These are phyloP conservation scores for Lagocephalus sceleratus DNA, from an alignment of 2,797 vertebrate genomes.

Conservation along the genomic window DNA sequence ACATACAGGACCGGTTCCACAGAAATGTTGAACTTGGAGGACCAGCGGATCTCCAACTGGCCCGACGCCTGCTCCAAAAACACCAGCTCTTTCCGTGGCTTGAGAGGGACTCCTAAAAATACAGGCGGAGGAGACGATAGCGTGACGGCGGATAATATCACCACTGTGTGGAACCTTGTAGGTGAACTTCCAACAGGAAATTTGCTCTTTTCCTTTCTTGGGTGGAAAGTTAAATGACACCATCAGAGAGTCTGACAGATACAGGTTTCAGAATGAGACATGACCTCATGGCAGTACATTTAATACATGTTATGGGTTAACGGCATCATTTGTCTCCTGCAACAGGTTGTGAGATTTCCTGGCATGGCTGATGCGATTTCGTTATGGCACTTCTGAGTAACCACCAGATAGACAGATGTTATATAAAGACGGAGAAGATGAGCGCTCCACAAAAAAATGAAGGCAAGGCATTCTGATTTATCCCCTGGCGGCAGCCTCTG, in stretches of 20 bases:
- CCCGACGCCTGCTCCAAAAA: conserved; percentile 85
- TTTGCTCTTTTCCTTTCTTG: conserved; percentile 32
- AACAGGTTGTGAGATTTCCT: conserved; percentile 56
- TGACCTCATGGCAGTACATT: conserved; percentile 62
- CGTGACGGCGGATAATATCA: conserved; percentile 25
- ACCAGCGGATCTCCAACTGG: conserved; percentile 90
- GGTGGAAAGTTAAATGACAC: conserved; percentile 48
- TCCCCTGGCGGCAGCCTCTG: too few relatives aligned
- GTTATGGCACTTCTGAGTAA: conserved; percentile 48
- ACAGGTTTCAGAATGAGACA: conserved; percentile 58
- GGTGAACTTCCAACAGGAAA: conserved; percentile 33
- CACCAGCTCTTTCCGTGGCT: conserved; percentile 90
- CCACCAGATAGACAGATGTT: conserved; percentile 49
- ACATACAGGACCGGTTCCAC: conserved; percentile 94
- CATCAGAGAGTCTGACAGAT: conserved; percentile 39
- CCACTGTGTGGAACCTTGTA: conserved; percentile 21
- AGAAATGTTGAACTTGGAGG: conserved; percentile 94
- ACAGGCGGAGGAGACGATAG: conserved; percentile 5
- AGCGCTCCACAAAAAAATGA: too few relatives aligned
- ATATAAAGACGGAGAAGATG: too few relatives aligned
- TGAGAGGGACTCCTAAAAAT: conserved; percentile 88
- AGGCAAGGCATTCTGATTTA: too few relatives aligned
- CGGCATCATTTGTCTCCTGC: conserved; percentile 53
- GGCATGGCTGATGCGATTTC: conserved; percentile 51
- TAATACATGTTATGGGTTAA: conserved; percentile 62